These are phyloP conservation scores for Pycnomerus fuliginosus DNA, from an alignment of 2,888 invertebrate genomes.

Conservation along the genomic window DNA sequence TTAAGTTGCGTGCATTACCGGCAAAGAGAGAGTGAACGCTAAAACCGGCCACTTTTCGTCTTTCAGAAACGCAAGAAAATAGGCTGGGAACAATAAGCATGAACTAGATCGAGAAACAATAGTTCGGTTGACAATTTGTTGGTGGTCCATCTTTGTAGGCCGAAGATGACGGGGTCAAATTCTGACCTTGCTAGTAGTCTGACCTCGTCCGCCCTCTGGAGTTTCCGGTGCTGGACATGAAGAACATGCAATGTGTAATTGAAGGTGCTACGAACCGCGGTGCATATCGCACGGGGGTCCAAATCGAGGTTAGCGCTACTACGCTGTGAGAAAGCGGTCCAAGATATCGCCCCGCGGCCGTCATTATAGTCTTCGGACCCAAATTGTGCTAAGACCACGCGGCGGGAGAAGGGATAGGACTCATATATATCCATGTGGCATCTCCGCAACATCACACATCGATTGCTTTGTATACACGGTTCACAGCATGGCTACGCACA, in stretches of 20 bases:
- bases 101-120: constrained; percentile 6
- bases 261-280: constrained; percentile 12
- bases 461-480: constrained; percentile 33
- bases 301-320: constrained; percentile 49
- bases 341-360: constrained; percentile 52
- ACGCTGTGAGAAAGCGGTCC: constrained; percentile 55
- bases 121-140: neutral
- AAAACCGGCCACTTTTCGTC: too few relatives aligned
- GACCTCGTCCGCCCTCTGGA: constrained; percentile 16
- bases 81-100: too few relatives aligned
- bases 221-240: constrained; percentile 22
- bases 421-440: constrained; percentile 50
- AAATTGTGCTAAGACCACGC: constrained; percentile 48
- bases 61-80: too few relatives aligned
- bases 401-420: constrained; percentile 45
- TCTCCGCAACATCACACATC: constrained; percentile 48
- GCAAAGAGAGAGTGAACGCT: too few relatives aligned
- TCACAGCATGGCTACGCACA: constrained; percentile 50
- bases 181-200: too few relatives aligned
- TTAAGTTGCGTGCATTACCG: too few relatives aligned
- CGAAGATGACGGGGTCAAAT: constrained; percentile 4
- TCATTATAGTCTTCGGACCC: constrained; percentile 53
- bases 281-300: constrained; percentile 44
- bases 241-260: constrained; percentile 17
- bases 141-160: neutral